These are phyloP conservation scores for Ceratina australensis DNA, from an alignment of 1,140 invertebrate species.

Conservation along the genomic window DNA sequence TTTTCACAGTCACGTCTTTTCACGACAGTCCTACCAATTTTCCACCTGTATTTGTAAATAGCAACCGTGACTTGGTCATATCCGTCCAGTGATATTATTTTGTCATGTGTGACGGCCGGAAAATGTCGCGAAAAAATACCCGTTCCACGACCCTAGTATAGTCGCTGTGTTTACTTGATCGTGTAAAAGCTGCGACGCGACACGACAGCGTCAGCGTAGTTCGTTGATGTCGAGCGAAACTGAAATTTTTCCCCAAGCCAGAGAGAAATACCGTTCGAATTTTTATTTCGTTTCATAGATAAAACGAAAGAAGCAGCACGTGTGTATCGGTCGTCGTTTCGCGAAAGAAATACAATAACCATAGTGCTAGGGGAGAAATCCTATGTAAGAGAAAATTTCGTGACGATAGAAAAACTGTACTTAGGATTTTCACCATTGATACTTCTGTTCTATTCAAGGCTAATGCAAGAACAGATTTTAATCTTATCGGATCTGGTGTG, in stretches of 20 bases:
- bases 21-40: neutral
- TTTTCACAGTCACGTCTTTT: neutral
- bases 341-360: slow-evolving; percentile 40
- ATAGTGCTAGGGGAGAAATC: too few species aligned
- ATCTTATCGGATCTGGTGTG: too few species aligned
- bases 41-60: neutral
- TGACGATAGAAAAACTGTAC: slow-evolving; percentile 22
- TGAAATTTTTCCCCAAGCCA: slow-evolving; percentile 8
- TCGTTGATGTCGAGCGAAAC: neutral
- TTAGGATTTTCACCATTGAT: too few species aligned
- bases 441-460: too few species aligned
- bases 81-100: slow-evolving; percentile 3
- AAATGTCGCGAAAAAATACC: slow-evolving; percentile 3
- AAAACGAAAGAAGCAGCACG: neutral
- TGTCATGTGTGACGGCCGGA: neutral
- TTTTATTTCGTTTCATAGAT: slow-evolving; percentile 36
- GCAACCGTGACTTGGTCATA: neutral
- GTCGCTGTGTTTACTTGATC: slow-evolving; percentile 6
- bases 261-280: slow-evolving; percentile 22
- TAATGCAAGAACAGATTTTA: too few species aligned
- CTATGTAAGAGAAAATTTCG: too few species aligned
- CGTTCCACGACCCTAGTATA: neutral
- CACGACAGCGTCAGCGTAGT: too few species aligned
- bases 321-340: slow-evolving; percentile 18
- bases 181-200: slow-evolving; percentile 10